Evolutionary conservation across 2,113 vertebrate genomes (phyloP).

Genomic region (Hymenochirus boettgeri): DNA sequence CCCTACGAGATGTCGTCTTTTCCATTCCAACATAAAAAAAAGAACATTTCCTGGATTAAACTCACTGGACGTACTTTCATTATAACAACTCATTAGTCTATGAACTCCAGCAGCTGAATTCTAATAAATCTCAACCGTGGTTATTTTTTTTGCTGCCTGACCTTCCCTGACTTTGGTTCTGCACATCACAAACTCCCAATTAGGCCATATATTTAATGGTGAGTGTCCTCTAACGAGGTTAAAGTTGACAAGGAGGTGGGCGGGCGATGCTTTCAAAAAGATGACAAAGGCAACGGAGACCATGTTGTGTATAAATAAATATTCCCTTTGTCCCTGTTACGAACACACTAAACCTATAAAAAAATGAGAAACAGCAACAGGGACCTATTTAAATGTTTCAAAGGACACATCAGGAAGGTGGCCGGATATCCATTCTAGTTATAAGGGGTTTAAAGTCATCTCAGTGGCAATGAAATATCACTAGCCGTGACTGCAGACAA

Average conservation of each 20-base stretch:
- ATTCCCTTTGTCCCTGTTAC: too few relatives aligned
- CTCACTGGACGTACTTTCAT: conserved; percentile 25
- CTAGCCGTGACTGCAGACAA: too few relatives aligned
- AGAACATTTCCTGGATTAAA: not conserved
- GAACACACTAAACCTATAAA: too few relatives aligned
- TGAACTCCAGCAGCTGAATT: conserved; percentile 11
- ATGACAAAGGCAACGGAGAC: not conserved
- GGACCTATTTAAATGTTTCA: too few relatives aligned
- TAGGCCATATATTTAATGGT: not conserved
- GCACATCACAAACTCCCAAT: conserved; percentile 1
- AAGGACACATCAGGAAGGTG: too few relatives aligned
- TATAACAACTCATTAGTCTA: conserved; percentile 29
- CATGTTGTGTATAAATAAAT: not conserved
- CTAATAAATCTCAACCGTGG: conserved; percentile 13
- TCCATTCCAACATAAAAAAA: too few relatives aligned
- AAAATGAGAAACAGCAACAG: too few relatives aligned
- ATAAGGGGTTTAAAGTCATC: too few relatives aligned
- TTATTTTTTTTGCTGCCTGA: conserved; percentile 4
- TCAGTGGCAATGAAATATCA: too few relatives aligned
- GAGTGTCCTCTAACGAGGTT: conserved; percentile 2
- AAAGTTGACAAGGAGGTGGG: not conserved
- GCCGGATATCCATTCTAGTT: too few relatives aligned
- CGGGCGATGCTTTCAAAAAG: not conserved
- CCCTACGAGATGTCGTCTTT: too few relatives aligned
- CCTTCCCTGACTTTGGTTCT: conserved; percentile 18